phyloP scores from a whole-genome alignment of 1,140 invertebrate species.

The Neotoxoptera formosana region DNA sequence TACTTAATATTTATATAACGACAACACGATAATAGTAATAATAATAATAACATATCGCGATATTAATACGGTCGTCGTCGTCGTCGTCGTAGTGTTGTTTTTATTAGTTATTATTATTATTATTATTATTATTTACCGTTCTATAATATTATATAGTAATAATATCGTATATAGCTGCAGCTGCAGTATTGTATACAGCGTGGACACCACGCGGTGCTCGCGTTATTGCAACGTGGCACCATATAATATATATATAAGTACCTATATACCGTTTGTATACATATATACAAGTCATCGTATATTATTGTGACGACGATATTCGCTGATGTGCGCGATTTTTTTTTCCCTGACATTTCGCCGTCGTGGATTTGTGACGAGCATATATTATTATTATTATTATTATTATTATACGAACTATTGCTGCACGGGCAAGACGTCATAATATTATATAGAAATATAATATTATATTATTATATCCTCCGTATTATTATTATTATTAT shows the following conservation, averaged over 20 bases:
- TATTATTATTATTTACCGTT: background rate
- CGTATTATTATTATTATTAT: background rate
- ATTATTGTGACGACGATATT: background rate
- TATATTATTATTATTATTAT: background rate
- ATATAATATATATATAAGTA: background rate
- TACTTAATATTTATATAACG: background rate
- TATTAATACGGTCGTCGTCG: background rate
- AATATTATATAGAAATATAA: background rate
- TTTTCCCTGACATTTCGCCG: background rate
- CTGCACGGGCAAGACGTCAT: background rate
- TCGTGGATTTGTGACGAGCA: background rate
- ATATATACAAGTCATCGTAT: background rate
- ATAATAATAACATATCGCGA: background rate
- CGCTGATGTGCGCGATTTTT: background rate
- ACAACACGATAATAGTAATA: background rate
- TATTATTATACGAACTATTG: too few relatives aligned
- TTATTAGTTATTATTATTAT: background rate
- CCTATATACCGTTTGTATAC: background rate
- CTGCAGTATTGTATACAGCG: background rate
- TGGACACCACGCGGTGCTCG: background rate
- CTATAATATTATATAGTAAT: background rate
- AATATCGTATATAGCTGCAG: too few relatives aligned
- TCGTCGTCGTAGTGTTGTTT: background rate
- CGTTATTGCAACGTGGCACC: slow-evolving; percentile 3
- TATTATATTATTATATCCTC: too few relatives aligned